These are phyloP conservation scores for Caradrina clavipalpis DNA, from an alignment of 2,888 invertebrate species.

Conservation along the genomic window DNA sequence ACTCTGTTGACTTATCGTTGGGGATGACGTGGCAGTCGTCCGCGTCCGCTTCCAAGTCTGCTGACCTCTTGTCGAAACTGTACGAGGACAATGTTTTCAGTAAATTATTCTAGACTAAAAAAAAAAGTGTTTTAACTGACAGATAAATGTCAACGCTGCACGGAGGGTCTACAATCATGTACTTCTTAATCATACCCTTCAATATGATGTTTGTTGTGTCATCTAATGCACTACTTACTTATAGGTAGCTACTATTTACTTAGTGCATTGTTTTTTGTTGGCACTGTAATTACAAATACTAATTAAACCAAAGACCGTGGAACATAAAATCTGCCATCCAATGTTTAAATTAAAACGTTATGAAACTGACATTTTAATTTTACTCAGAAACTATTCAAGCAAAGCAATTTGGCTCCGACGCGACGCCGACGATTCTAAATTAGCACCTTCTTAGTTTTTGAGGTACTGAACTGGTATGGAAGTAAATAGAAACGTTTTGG, in stretches of 20 bases:
- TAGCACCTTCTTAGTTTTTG: not conserved
- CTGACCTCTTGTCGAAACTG: constrained; percentile 90
- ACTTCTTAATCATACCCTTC: too few relatives aligned
- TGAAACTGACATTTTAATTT: not conserved
- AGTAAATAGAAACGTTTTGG: constrained; percentile 14
- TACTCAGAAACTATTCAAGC: not conserved
- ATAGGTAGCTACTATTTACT: too few relatives aligned
- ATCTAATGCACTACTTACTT: too few relatives aligned
- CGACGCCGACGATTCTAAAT: not conserved
- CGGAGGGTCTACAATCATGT: too few relatives aligned
- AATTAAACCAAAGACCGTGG: not conserved
- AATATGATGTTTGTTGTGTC: too few relatives aligned
- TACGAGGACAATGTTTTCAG: constrained; percentile 41
- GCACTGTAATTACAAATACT: not conserved
- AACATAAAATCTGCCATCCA: not conserved
- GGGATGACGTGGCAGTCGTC: constrained; percentile 96
- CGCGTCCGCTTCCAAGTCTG: constrained; percentile 90
- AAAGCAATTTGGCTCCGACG: not conserved
- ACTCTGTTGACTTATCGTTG: constrained; percentile 97
- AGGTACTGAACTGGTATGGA: constrained; percentile 4
- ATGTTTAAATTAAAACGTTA: not conserved
- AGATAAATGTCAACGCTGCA: too few relatives aligned
- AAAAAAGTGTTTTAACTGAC: too few relatives aligned
- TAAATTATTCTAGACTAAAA: too few relatives aligned
- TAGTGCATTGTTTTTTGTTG: too few relatives aligned